Evolutionary conservation across 2,113 vertebrate genomes (phyloP), one percentile per base, ranked within the genome.

Genomic region (Picathartes gymnocephalus): DNA sequence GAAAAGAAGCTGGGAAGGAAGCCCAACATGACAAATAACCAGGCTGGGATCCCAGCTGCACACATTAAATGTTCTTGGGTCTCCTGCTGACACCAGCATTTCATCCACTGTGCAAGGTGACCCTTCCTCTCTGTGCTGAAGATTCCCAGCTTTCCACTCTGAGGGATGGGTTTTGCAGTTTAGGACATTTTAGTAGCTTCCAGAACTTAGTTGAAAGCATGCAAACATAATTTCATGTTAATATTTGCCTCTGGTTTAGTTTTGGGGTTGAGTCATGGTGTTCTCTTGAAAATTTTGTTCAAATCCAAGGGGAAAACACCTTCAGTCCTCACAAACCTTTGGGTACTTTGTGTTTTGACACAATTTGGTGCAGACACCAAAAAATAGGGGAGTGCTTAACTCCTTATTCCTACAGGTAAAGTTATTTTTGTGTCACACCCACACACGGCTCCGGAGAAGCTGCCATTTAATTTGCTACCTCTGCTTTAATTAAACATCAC

Each of bases 61-160:
- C 62, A 17, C 0, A 0, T 2, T 1, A 2, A 11, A 2, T 2
- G 33, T 13, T 8, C 35, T 22, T 1, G 2, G 37, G 16, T 0
- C 20, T 58, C 20, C 45, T 15, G 12, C 60, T 37, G 45, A 20
- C 60, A 9, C 9, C 33, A 48, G 1, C 6, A 0, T 5, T 21
- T 25, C 7, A 42, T 10, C 39, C 60, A 2, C 5, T 3, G 18
- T 0, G 4, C 71, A 28, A 76, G 79, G 86, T 72, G 79, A 80
- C 28, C 47, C 39, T 24, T 48, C 44, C 28, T 57, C 33, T 13
- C 5, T 2, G 1, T 4, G 28, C 58, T 50, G 72, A 8, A 16
- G 6, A 24, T 33, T 10, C 69, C 37, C 4, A 25, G 0, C 2
- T 48, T 57, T 3, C 44, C 37, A 0, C 16, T 11, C 2, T 1